A percentile compares a stretch with the other conserved stretches of the same genome.
Conservation (phyloP, 2,888 invertebrate genomes). For the Drosophila nr. perissopoda region DNA sequence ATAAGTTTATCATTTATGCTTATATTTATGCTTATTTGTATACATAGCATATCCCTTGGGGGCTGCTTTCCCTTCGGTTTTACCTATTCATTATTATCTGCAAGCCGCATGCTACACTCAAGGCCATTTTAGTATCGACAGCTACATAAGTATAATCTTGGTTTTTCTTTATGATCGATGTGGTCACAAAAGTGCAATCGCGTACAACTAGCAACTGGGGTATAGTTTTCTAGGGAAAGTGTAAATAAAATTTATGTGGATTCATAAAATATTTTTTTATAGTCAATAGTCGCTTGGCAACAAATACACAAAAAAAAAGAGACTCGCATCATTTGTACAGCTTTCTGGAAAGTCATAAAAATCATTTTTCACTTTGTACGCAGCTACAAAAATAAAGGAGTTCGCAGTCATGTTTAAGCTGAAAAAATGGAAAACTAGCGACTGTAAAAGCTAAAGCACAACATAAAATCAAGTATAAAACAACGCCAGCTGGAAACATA, state of each 20-base stretch:
- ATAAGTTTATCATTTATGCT: not conserved
- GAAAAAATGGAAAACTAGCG: conserved; percentile 5
- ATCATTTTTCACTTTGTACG: conserved; percentile 48
- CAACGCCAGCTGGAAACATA: conserved; percentile 44
- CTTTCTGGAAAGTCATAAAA: conserved; percentile 61
- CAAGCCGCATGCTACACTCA: conserved; percentile 18
- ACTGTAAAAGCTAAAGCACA: conserved; percentile 12
- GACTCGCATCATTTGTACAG: conserved; percentile 53
- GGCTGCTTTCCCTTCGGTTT: not conserved
- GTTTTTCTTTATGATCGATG: conserved; percentile 66
- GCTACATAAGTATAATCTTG: conserved; percentile 22
- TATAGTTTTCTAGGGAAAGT: conserved; percentile 29
- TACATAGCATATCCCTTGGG: not conserved
- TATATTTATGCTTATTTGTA: not conserved
- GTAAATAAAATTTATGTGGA: conserved; percentile 40
- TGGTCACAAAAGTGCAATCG: conserved; percentile 57
- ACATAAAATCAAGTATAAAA: conserved; percentile 13
- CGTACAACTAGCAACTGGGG: conserved; percentile 61
- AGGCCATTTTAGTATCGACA: conserved; percentile 20
- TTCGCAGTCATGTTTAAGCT: conserved; percentile 11
- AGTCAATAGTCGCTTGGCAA: conserved; percentile 33
- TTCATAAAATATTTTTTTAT: conserved; percentile 36
- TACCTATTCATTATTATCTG: conserved; percentile 24
- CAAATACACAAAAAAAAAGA: conserved; percentile 56
- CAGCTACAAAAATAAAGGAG: conserved; percentile 20